Percentiles rank a stretch among this genome's conserved stretches.
phyloP scores from a whole-genome alignment of 2,797 vertebrate genomes.

The Oophaga sylvatica region DNA sequence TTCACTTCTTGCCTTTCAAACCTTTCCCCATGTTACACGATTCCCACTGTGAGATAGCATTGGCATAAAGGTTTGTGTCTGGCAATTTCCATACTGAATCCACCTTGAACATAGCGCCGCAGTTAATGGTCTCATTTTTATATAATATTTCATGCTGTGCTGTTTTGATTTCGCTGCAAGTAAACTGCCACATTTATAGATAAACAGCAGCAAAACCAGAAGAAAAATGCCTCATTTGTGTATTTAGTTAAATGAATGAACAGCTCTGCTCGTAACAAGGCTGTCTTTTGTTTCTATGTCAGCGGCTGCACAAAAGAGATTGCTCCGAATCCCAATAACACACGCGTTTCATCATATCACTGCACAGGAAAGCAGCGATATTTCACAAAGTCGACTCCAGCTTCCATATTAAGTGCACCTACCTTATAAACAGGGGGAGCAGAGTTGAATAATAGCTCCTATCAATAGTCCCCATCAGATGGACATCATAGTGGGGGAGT shows the following conservation, averaged over 20 bases:
- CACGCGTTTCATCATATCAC: slow-evolving; percentile 12
- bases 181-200: slow-evolving; percentile 44
- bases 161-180: slow-evolving; percentile 51
- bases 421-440: neutral
- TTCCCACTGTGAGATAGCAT: slow-evolving; percentile 46
- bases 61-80: slow-evolving; percentile 20
- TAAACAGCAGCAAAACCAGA: slow-evolving; percentile 42
- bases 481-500: too few species aligned
- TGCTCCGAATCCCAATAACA: slow-evolving; percentile 5
- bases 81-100: slow-evolving; percentile 45
- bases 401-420: neutral
- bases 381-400: neutral
- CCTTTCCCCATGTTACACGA: neutral
- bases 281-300: slow-evolving; percentile 23
- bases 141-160: slow-evolving; percentile 58
- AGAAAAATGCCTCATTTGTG: slow-evolving; percentile 51
- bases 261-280: slow-evolving; percentile 28
- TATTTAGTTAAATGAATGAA: slow-evolving; percentile 53
- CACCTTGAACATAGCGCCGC: slow-evolving; percentile 40
- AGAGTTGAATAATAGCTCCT: neutral
- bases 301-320: neutral
- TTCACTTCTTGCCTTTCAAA: slow-evolving; percentile 21
- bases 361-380: neutral
- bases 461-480: too few species aligned
- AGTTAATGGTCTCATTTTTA: slow-evolving; percentile 52